A percentile compares a stretch with the other conserved stretches of the same genome.
phyloP scores from a whole-genome alignment of 2,113 vertebrate species.

The Chaetodon trifascialis region DNA sequence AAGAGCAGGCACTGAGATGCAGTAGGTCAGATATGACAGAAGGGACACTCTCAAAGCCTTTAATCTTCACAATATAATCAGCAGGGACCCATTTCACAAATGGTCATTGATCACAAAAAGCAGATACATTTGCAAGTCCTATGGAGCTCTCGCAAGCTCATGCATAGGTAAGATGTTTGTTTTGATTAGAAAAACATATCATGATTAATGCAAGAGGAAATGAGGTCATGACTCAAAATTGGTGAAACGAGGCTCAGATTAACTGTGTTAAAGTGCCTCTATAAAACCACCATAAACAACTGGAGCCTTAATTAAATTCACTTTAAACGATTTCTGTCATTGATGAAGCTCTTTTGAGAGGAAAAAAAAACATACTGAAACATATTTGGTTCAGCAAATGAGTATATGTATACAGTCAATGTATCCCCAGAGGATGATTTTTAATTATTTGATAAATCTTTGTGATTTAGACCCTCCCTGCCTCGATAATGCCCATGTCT shows the following conservation, averaged over 20 bases:
- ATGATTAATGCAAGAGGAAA: neutral
- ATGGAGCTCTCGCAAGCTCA: no score
- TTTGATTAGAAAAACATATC: neutral
- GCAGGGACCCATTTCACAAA: neutral
- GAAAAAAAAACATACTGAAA: no score
- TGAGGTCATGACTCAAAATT: neutral
- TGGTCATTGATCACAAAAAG: neutral
- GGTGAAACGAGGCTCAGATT: neutral
- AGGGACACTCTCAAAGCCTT: neutral
- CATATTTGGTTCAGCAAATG: no score
- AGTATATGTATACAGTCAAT: no score
- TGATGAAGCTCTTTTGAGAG: no score
- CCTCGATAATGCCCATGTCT: no score
- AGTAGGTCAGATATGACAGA: neutral
- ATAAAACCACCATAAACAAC: neutral
- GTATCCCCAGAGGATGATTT: no score
- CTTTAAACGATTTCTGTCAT: no score
- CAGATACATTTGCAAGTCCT: no score
- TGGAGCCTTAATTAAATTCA: no score
- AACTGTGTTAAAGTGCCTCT: neutral
- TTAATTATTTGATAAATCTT: no score
- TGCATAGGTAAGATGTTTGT: neutral
- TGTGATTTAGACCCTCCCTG: no score
- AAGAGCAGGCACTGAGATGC: neutral
- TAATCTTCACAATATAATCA: neutral